Conservation (phyloP, 1,140 invertebrate species). For the Battus philenor region DNA sequence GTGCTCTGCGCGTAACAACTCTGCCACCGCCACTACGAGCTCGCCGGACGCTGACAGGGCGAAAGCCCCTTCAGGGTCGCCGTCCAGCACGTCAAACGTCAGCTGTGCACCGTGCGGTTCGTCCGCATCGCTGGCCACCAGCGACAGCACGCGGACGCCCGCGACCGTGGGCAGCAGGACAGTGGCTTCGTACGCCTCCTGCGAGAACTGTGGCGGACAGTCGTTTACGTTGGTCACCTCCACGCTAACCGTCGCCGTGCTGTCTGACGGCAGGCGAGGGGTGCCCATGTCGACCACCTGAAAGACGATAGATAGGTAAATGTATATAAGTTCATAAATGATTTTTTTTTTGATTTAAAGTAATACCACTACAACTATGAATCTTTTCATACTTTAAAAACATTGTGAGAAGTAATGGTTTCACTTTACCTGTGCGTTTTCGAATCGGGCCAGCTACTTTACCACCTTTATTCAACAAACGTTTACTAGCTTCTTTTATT, state of each 20-base stretch:
- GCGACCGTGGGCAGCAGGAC: slow-evolving; percentile 88
- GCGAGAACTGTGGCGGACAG: slow-evolving; percentile 85
- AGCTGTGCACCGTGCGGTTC: slow-evolving; percentile 78
- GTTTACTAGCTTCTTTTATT: too few relatives aligned
- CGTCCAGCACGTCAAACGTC: slow-evolving; percentile 88
- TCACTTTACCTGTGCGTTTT: too few relatives aligned
- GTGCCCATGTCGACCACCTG: slow-evolving; percentile 90
- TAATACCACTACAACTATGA: too few relatives aligned
- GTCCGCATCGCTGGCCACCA: slow-evolving; percentile 87
- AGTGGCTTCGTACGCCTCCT: slow-evolving; percentile 84
- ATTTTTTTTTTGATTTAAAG: too few relatives aligned
- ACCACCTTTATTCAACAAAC: too few relatives aligned
- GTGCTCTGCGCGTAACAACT: slow-evolving; percentile 60
- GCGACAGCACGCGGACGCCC: slow-evolving; percentile 81
- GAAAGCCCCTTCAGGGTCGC: slow-evolving; percentile 88
- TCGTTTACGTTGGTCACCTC: slow-evolving; percentile 91
- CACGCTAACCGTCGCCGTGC: slow-evolving; percentile 84
- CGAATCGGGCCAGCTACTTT: too few relatives aligned
- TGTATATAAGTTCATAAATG: too few relatives aligned
- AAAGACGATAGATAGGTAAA: too few relatives aligned
- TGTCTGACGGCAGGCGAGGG: slow-evolving; percentile 86
- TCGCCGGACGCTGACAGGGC: slow-evolving; percentile 85
- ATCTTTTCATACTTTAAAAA: too few relatives aligned
- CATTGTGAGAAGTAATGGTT: too few relatives aligned
- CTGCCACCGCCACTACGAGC: slow-evolving; percentile 74